These are phyloP conservation scores for Bombus polaris DNA, from an alignment of 1,140 invertebrate species.

Conservation along the genomic window DNA sequence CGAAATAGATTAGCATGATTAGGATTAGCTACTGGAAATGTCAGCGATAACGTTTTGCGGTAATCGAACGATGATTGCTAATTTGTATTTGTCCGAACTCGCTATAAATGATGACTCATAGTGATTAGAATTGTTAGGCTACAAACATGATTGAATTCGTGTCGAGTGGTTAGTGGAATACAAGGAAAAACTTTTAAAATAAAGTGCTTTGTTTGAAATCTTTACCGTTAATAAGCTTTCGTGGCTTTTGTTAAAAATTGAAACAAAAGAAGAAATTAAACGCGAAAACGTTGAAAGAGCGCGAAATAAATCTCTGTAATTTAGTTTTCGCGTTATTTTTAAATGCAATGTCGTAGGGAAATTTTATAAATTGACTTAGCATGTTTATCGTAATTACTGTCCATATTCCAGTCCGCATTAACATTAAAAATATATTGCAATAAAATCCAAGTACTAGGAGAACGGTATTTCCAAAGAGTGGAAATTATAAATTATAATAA, in stretches of 20 bases:
- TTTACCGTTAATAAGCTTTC: not conserved
- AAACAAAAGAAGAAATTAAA: not conserved
- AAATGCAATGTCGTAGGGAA: not conserved
- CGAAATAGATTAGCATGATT: slow-evolving; percentile 17
- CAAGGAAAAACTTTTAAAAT: no score
- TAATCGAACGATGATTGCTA: not conserved
- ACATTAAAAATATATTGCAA: no score
- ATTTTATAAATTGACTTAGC: no score
- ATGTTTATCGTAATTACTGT: no score
- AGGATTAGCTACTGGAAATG: not conserved
- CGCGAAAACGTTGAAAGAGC: not conserved
- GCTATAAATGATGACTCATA: no score
- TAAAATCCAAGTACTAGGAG: no score
- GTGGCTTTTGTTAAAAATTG: not conserved
- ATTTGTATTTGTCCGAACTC: not conserved
- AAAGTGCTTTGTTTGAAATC: not conserved
- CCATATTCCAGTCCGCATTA: no score
- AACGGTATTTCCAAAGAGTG: no score
- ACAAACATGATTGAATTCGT: not conserved
- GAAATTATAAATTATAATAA: no score
- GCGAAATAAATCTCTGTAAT: not conserved
- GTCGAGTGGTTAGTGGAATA: not conserved
- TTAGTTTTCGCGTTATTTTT: not conserved
- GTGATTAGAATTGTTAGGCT: not conserved
- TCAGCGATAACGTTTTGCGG: not conserved